Evolutionary conservation across 2,888 invertebrate species (phyloP).

Genomic region (Nephrotoma guestfalica): DNA sequence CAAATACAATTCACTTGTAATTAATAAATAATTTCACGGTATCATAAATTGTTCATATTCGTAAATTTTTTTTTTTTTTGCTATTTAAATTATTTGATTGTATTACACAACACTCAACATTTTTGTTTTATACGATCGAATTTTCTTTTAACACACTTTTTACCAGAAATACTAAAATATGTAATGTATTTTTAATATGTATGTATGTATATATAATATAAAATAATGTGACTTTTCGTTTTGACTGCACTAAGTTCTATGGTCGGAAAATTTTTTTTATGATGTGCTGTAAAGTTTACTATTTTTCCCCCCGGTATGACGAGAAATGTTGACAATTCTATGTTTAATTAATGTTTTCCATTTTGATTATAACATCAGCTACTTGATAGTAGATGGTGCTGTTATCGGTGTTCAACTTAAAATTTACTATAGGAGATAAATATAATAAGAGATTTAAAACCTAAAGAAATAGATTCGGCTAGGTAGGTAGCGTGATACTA

Average conservation of each 20-base stretch:
- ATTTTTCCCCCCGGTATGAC: not conserved
- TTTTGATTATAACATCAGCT: not conserved
- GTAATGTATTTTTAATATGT: not conserved
- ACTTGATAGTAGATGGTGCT: not conserved
- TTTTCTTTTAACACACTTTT: not conserved
- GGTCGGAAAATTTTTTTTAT: not conserved
- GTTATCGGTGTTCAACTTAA: no score
- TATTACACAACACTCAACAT: not conserved
- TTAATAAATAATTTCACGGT: not conserved
- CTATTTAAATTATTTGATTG: not conserved
- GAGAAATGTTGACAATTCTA: not conserved
- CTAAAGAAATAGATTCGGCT: no score
- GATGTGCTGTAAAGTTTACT: not conserved
- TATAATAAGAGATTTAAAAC: no score
- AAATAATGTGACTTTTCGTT: not conserved
- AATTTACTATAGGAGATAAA: no score
- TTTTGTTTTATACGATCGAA: not conserved
- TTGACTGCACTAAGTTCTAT: not conserved
- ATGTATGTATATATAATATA: not conserved
- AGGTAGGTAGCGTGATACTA: no score
- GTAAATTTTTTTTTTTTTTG: not conserved
- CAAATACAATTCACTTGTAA: not conserved
- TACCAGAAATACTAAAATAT: not conserved
- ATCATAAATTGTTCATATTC: not conserved
- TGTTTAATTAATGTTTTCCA: not conserved